These are phyloP conservation scores for Motacilla tschutschensis DNA, from an alignment of 2,113 vertebrate genomes.

Conservation along the genomic window DNA sequence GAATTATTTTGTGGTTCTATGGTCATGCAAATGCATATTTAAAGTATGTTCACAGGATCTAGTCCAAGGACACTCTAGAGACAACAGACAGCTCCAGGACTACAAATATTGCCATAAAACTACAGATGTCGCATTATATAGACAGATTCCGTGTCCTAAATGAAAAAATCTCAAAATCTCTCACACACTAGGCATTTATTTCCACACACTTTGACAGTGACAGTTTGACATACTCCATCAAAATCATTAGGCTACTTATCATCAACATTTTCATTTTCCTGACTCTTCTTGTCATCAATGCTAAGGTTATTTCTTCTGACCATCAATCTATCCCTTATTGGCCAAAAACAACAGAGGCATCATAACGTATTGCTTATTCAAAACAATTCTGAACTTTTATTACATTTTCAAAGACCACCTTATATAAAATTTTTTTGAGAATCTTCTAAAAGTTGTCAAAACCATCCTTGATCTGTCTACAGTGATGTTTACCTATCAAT, in stretches of 20 bases:
- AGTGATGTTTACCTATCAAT: not conserved
- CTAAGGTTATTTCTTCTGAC: not conserved
- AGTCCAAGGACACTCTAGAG: not conserved
- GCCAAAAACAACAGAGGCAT: not conserved
- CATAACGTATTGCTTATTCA: not conserved
- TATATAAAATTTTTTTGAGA: not conserved
- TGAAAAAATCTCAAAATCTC: not conserved
- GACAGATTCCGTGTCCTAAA: not conserved
- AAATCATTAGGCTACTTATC: not conserved
- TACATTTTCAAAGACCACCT: not conserved
- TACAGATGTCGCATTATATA: not conserved
- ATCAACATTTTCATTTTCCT: not conserved
- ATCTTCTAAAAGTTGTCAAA: not conserved
- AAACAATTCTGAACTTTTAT: not conserved
- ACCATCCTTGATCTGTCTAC: not conserved
- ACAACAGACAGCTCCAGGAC: not conserved
- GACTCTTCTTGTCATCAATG: not conserved
- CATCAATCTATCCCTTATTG: not conserved
- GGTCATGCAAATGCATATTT: not conserved
- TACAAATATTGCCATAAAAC: not conserved
- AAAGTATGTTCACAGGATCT: not conserved
- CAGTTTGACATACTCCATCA: not conserved
- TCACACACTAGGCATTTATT: not conserved
- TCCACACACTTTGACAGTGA: fast-evolving
- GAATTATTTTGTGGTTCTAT: not conserved